A percentile compares a stretch with the other conserved stretches of the same genome.
These are phyloP conservation scores for Dendronephthya gigantea DNA, from an alignment of 64 coral and sea anemone species.

Conservation along the genomic window DNA sequence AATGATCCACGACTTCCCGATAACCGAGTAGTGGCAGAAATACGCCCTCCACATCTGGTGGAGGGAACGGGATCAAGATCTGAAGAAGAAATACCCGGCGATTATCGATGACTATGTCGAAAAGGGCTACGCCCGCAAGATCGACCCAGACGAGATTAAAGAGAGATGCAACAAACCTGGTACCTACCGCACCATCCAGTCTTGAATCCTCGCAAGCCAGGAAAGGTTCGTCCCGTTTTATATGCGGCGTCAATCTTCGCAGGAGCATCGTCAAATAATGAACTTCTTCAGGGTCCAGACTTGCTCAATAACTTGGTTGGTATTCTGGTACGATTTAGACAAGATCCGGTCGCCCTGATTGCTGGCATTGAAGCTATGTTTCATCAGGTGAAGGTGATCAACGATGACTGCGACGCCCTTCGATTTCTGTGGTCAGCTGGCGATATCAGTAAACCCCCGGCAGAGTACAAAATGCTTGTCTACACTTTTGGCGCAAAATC, in stretches of 20 bases:
- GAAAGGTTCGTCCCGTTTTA: not conserved
- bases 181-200: not conserved
- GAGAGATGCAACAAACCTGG: not conserved
- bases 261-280: not conserved
- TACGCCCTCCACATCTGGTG: not conserved
- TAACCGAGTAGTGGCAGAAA: constrained; percentile 25
- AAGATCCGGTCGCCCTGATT: not conserved
- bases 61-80: not conserved
- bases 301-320: not conserved
- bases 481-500: not conserved
- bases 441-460: not conserved
- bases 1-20: not conserved
- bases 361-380: not conserved
- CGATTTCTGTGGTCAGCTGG: not conserved
- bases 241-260: not conserved
- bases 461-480: not conserved
- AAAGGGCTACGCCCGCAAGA: not conserved
- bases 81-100: not conserved
- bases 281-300: not conserved
- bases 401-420: not conserved
- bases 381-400: not conserved
- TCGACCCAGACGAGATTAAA: not conserved
- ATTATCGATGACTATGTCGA: not conserved
- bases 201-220: not conserved
- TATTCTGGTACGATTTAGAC: not conserved